Evolutionary conservation across 2,797 vertebrate species (phyloP).

Genomic region (Chaetophractus vellerosus): DNA sequence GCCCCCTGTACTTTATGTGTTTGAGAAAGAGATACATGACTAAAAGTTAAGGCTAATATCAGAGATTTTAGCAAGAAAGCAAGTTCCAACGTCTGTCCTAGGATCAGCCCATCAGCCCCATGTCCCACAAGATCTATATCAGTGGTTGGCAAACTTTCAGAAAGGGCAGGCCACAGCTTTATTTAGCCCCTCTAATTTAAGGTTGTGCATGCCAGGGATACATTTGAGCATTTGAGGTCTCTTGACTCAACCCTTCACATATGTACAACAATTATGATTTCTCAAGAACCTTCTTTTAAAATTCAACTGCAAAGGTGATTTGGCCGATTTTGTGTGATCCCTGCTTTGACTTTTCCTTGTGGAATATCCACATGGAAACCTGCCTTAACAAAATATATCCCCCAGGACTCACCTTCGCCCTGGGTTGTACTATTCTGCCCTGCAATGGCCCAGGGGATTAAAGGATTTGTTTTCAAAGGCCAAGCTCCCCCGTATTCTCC

Average conservation of each 20-base stretch:
- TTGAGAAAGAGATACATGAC: slow-evolving; percentile 58
- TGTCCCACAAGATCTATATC: slow-evolving; percentile 80
- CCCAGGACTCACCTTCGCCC: not conserved
- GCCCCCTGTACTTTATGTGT: not conserved
- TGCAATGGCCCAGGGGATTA: slow-evolving; percentile 52
- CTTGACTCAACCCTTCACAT: slow-evolving; percentile 76
- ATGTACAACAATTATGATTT: slow-evolving; percentile 74
- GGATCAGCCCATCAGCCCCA: slow-evolving; percentile 77
- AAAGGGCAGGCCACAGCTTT: slow-evolving; percentile 82
- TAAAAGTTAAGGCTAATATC: slow-evolving; percentile 69
- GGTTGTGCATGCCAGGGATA: slow-evolving; percentile 83
- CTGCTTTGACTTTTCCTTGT: slow-evolving; percentile 52
- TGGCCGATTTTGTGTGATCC: not conserved
- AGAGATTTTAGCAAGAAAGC: slow-evolving; percentile 70
- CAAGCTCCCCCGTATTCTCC: slow-evolving; percentile 8
- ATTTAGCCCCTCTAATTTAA: slow-evolving; percentile 86
- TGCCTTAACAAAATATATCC: slow-evolving; percentile 15
- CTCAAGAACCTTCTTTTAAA: slow-evolving; percentile 57
- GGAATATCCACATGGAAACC: not conserved
- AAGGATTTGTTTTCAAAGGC: slow-evolving; percentile 60
- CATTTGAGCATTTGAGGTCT: slow-evolving; percentile 82
- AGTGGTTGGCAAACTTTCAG: slow-evolving; percentile 84
- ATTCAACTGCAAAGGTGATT: not conserved
- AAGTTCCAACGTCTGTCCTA: slow-evolving; percentile 66
- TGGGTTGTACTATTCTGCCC: not conserved